A percentile compares a stretch with the other conserved stretches of the same genome.
These are phyloP conservation scores for Platycercus adscitus DNA, from an alignment of 2,113 vertebrate species.

Conservation along the genomic window DNA sequence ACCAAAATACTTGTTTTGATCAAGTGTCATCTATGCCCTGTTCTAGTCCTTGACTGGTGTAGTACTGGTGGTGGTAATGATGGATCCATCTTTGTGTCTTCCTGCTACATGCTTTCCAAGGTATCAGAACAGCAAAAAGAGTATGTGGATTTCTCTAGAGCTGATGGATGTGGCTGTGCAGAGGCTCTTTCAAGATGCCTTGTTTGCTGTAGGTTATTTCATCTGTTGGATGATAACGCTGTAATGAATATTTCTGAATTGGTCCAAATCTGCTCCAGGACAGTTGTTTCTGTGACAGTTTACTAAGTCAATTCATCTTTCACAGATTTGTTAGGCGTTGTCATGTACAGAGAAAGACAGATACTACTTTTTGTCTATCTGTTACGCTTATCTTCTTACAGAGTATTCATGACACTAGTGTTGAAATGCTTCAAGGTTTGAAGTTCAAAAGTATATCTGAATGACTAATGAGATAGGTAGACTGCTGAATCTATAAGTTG, in stretches of 20 bases:
- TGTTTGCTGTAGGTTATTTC: conserved; percentile 26
- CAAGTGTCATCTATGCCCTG: neutral
- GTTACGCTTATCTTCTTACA: neutral
- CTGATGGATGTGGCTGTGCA: neutral
- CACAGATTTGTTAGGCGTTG: neutral
- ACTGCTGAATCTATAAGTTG: neutral
- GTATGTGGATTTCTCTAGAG: neutral
- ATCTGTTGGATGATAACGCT: conserved; percentile 14
- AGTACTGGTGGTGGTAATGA: neutral
- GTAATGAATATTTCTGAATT: conserved; percentile 46
- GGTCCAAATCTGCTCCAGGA: conserved; percentile 54
- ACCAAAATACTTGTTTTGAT: neutral
- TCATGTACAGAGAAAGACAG: neutral
- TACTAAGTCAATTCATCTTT: neutral
- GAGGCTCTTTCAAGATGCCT: conserved; percentile 19
- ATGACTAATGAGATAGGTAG: neutral
- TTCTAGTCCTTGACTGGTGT: neutral
- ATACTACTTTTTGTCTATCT: neutral
- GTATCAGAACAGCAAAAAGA: neutral
- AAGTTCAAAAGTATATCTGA: neutral
- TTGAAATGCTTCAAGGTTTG: conserved; percentile 30
- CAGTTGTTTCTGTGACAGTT: conserved; percentile 55
- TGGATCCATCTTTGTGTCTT: neutral
- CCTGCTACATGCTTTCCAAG: neutral
- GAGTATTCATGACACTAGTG: neutral